Base-by-base conservation (phyloP, 2,113 vertebrate species). In the Hyperoodon ampullatus region DNA sequence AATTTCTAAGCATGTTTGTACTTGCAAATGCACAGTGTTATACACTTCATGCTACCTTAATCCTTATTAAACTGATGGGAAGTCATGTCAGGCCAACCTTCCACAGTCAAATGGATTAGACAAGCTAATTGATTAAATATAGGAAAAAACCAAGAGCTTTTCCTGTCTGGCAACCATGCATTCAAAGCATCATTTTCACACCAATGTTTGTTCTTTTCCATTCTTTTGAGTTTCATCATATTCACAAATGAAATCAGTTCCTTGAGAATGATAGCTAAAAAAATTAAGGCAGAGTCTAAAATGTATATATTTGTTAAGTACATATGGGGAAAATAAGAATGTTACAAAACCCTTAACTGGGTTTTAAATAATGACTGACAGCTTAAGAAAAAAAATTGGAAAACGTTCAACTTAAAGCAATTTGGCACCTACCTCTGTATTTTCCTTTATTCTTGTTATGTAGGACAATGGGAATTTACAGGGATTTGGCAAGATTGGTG, bases 91-190 rank as follows among this genome's bases (percentile, higher is more conserved):
- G 98, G 97, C 97, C 98, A 98, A 84, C 95, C 94, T 84, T 96
- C 98, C 98, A 89, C 82, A 98, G 95, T 96, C 98, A 98, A 98
- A 98, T 98, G 98, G 98, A 98, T 99, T 98, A 98, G 98, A 98
- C 97, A 98, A 98, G 96, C 92, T 94, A 82, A 95, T 92, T 98
- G 98, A 98, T 98, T 98, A 98, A 98, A 97, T 96, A 97, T 23
- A 98, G 95, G 95, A 97, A 98, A 95, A 70, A 97, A 78, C 63
- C 95, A 78, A 24, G 8, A 18, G 19, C n/a, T 97, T 98, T 97
- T 98, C 94, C 96, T 98, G 89, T 94, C 95, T 97, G 84, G 93
- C 42, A 94, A 94, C 53, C 75, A 47, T 95, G 96, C 81, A 93
- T 97, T 96, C 94, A 96, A 93, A 97, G 50, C 26, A 77, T 92